Conservation (phyloP, 2,888 invertebrate genomes). For the Microplitis manilae region DNA sequence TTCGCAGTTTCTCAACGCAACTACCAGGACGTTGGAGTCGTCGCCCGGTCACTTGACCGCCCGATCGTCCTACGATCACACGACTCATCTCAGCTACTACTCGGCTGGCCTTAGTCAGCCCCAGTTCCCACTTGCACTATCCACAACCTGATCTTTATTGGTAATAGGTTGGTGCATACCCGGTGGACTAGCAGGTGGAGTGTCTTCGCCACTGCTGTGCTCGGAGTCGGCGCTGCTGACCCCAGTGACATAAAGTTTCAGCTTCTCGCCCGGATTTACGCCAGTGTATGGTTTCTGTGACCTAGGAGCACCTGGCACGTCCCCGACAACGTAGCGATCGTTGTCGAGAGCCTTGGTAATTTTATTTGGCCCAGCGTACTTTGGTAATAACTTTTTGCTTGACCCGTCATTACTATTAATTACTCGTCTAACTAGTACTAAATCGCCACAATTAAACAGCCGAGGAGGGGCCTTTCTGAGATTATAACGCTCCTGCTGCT, state of each 20-base stretch:
- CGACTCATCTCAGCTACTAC: not conserved
- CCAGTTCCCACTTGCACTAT: not conserved
- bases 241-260: not conserved
- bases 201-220: not conserved
- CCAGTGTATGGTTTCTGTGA: not conserved
- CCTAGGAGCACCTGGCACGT: constrained; percentile 37
- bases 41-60: not conserved
- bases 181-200: not conserved
- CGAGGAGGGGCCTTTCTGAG: constrained; percentile 31
- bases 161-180: not conserved
- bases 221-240: not conserved
- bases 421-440: constrained; percentile 41
- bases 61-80: not conserved
- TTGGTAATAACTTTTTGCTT: constrained; percentile 46
- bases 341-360: constrained; percentile 45
- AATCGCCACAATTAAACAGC: constrained; percentile 37
- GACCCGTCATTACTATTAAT: constrained; percentile 40
- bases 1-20: not conserved
- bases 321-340: constrained; percentile 47
- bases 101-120: not conserved
- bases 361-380: constrained; percentile 47
- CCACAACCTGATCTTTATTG: not conserved
- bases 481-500: constrained; percentile 38
- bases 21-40: not conserved
- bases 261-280: not conserved